These are phyloP conservation scores for Scolopax mira DNA, from an alignment of 2,113 vertebrate species.

Conservation along the genomic window DNA sequence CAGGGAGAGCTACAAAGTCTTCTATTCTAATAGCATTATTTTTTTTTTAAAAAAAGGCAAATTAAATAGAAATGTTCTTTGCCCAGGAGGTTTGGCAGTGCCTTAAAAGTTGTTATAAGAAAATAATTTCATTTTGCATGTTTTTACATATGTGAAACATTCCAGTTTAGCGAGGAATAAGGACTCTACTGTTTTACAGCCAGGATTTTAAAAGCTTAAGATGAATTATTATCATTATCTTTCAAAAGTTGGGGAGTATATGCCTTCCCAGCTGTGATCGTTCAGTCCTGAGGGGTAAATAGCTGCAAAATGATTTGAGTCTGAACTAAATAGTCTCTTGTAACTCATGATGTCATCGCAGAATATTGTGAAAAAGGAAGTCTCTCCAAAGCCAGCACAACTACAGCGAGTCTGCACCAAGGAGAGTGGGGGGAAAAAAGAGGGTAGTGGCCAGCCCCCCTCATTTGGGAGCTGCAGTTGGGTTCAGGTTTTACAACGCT, in stretches of 20 bases:
- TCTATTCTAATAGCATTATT: not conserved
- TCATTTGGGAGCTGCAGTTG: not conserved
- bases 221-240: not conserved
- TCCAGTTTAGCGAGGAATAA: not conserved
- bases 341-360: not conserved
- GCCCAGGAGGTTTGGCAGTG: not conserved
- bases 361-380: not conserved
- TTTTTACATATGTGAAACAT: not conserved
- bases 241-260: not conserved
- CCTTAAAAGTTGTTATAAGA: not conserved
- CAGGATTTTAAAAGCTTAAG: not conserved
- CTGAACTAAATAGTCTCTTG: not conserved
- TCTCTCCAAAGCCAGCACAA: not conserved
- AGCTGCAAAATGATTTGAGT: not conserved
- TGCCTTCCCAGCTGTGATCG: not conserved
- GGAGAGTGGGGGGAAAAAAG: not conserved
- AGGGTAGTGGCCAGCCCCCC: not conserved
- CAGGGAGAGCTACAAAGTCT: not conserved
- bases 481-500: not conserved
- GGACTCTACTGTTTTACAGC: not conserved
- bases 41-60: not conserved
- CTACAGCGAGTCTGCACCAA: not conserved
- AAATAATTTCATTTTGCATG: not conserved
- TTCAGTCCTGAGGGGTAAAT: not conserved
- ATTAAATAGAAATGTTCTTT: not conserved